Conservation (phyloP, 2,797 vertebrate species). For the Phyllotis vaccarum region DNA sequence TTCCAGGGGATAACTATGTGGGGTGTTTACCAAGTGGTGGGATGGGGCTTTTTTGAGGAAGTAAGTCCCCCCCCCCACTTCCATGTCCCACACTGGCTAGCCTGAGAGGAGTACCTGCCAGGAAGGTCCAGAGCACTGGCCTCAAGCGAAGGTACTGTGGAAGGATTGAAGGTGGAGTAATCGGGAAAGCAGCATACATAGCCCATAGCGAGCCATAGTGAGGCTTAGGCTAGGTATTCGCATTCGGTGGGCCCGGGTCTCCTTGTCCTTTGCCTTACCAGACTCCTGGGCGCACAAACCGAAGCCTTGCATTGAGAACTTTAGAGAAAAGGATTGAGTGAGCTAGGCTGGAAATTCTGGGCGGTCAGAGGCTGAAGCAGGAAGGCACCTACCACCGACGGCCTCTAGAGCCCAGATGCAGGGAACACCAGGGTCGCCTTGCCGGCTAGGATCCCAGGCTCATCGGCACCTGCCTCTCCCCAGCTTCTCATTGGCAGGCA, state of each 20-base stretch:
- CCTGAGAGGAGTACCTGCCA: background rate
- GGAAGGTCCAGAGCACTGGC: background rate
- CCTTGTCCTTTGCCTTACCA: background rate
- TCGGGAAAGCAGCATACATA: background rate
- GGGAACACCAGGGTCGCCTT: background rate
- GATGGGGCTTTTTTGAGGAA: background rate
- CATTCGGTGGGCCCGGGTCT: background rate
- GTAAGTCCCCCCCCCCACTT: background rate
- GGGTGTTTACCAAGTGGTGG: background rate
- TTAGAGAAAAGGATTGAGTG: background rate
- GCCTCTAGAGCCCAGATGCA: background rate
- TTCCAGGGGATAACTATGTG: background rate
- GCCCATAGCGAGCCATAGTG: no score
- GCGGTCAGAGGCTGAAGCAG: background rate
- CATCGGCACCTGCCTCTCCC: conserved; percentile 14
- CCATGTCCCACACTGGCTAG: fast-evolving
- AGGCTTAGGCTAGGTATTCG: background rate
- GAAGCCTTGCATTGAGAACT: background rate
- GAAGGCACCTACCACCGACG: fast-evolving
- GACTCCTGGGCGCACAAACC: background rate
- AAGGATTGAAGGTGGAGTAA: background rate
- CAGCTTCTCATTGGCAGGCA: conserved; percentile 64
- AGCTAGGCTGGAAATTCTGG: background rate
- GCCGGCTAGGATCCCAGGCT: background rate
- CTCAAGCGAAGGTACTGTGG: background rate